These are phyloP conservation scores for Keiferia lycopersicella DNA, from an alignment of 2,888 invertebrate genomes.

Conservation along the genomic window DNA sequence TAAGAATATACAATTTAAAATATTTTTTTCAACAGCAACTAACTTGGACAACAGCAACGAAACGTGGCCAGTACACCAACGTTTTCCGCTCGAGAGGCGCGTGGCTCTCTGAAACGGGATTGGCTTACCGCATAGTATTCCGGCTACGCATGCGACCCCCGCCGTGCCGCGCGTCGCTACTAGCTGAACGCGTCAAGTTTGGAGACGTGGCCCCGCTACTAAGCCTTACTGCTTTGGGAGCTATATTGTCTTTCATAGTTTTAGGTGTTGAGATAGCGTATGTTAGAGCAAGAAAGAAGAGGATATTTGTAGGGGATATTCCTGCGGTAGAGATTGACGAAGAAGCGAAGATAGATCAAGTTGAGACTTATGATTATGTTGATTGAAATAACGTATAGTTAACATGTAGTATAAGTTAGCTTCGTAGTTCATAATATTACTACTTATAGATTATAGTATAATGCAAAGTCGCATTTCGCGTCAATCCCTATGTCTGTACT, in stretches of 20 bases:
- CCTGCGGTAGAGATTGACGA: neutral
- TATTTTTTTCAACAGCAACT: slow-evolving; percentile 35
- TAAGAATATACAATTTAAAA: no score
- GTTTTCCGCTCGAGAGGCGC: slow-evolving; percentile 49
- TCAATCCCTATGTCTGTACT: no score
- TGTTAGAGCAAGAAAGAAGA: neutral
- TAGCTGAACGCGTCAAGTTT: slow-evolving; percentile 65
- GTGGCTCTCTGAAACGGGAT: slow-evolving; percentile 62
- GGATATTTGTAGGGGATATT: neutral
- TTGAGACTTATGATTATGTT: slow-evolving; percentile 10
- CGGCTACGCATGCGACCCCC: slow-evolving; percentile 51
- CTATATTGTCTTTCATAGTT: slow-evolving; percentile 48
- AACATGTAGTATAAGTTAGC: no score
- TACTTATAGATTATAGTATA: no score
- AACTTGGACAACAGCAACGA: slow-evolving; percentile 55
- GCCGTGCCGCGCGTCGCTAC: slow-evolving; percentile 58
- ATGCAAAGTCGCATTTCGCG: no score
- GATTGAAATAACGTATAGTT: neutral
- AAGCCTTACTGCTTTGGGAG: slow-evolving; percentile 45
- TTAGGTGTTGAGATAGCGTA: slow-evolving; percentile 47
- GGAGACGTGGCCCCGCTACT: slow-evolving; percentile 58
- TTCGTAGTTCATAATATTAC: no score
- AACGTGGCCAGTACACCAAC: slow-evolving; percentile 56
- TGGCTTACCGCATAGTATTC: slow-evolving; percentile 50
- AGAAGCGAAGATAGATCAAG: neutral